phyloP scores from a whole-genome alignment of 64 coral and sea anemone species.

The Cladopsammia gracilis region DNA sequence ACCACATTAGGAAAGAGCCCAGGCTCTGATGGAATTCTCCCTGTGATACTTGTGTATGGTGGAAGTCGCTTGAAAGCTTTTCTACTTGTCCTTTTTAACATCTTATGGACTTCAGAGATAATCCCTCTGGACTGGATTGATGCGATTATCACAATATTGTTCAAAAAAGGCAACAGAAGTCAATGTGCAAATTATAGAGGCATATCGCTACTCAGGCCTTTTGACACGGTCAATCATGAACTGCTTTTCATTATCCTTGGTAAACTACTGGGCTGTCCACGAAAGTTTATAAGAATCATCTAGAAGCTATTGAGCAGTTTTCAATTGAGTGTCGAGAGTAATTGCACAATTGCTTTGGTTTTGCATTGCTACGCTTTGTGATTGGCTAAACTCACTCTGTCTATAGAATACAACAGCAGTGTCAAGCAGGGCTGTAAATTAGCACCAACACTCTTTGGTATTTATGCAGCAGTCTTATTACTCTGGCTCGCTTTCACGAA shows the following conservation, averaged over 20 bases:
- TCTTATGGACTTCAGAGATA: constrained; percentile 67
- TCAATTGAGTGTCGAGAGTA: no score
- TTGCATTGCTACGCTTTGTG: no score
- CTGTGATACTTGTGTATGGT: constrained; percentile 76
- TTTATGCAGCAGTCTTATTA: constrained; percentile 4
- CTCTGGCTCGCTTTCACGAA: neutral
- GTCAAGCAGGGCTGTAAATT: constrained; percentile 30
- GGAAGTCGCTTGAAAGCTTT: constrained; percentile 70
- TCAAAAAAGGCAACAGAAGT: constrained; percentile 59
- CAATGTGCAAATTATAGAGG: constrained; percentile 64
- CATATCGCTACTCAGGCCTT: constrained; percentile 42
- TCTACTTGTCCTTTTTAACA: constrained; percentile 54
- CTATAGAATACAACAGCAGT: constrained; percentile 40
- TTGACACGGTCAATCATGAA: constrained; percentile 34
- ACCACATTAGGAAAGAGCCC: constrained; percentile 71
- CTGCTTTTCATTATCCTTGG: constrained; percentile 17
- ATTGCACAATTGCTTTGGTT: no score
- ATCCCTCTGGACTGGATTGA: constrained; percentile 43
- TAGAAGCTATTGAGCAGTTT: no score
- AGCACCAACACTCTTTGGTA: constrained; percentile 5
- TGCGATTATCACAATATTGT: constrained; percentile 46
- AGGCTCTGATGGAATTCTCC: constrained; percentile 60
- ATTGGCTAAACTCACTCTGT: neutral
- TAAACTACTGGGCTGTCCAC: constrained; percentile 27
- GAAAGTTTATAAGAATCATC: neutral